Evolutionary conservation across 2,888 invertebrate species (phyloP).

Genomic region (Diplolepis rosae): DNA sequence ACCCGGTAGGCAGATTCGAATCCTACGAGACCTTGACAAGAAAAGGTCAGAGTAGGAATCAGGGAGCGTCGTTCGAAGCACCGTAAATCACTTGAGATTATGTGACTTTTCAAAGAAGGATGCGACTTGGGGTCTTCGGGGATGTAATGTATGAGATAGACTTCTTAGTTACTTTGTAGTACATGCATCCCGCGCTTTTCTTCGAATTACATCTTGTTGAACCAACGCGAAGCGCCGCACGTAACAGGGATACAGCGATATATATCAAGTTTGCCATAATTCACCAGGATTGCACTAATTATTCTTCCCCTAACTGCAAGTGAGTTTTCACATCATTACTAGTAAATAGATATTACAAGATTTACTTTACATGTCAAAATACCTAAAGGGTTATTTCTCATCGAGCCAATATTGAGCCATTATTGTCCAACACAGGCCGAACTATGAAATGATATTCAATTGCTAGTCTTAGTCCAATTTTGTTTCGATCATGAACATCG

Average conservation of each 20-base stretch:
- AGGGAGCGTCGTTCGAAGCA: constrained; percentile 52
- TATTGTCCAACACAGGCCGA: too few species aligned
- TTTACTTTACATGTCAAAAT: too few species aligned
- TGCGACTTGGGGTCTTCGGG: constrained; percentile 57
- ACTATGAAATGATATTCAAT: too few species aligned
- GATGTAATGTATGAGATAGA: constrained; percentile 57
- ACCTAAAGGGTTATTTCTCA: too few species aligned
- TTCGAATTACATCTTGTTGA: constrained; percentile 37
- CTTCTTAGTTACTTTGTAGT: constrained; percentile 48
- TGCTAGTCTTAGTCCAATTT: too few species aligned
- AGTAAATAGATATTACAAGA: too few species aligned
- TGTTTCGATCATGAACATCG: too few species aligned
- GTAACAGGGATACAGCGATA: constrained; percentile 3
- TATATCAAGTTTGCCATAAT: background rate
- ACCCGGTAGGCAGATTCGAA: constrained; percentile 59
- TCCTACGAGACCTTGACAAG: constrained; percentile 54
- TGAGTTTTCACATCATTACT: background rate
- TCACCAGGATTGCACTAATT: background rate
- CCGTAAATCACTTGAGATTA: constrained; percentile 67
- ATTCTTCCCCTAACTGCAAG: background rate
- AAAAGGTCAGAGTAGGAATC: constrained; percentile 56
- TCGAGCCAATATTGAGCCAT: too few species aligned
- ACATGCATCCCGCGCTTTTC: constrained; percentile 40
- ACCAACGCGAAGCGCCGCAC: background rate
- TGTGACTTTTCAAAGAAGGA: constrained; percentile 67